A percentile compares a stretch with the other conserved stretches of the same genome.
These are phyloP conservation scores for Trinorchestia longiramus DNA, from an alignment of 1,140 invertebrate genomes.

Conservation along the genomic window DNA sequence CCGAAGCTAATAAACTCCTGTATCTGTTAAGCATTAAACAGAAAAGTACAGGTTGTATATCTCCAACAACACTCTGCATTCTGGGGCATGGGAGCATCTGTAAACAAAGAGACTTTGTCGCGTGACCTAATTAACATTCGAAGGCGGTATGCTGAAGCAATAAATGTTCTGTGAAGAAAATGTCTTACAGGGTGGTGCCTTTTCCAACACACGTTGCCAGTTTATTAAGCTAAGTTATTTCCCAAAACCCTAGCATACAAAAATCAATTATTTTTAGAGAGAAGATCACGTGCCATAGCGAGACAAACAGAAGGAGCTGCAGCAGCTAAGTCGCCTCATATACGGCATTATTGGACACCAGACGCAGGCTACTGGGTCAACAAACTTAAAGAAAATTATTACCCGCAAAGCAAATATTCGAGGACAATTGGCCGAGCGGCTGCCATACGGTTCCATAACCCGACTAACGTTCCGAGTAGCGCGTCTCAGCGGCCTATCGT, in stretches of 20 bases:
- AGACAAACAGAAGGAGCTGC: background rate
- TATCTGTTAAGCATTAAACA: background rate
- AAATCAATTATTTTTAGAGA: background rate
- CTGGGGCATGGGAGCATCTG: background rate
- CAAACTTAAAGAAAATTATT: constrained; percentile 29
- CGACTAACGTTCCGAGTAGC: background rate
- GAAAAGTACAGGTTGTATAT: background rate
- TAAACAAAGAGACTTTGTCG: background rate
- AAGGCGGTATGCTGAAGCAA: background rate
- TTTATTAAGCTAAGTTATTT: background rate
- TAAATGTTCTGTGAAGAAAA: background rate
- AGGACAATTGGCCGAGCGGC: constrained; percentile 33
- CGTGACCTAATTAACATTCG: background rate
- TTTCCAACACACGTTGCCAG: background rate
- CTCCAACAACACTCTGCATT: background rate
- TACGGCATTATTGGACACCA: background rate
- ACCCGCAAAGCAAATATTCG: constrained; percentile 40
- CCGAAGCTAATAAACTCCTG: background rate
- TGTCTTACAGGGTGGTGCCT: background rate
- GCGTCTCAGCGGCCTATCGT: background rate
- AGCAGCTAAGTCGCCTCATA: background rate
- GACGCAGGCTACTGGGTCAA: background rate
- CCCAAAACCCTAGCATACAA: background rate
- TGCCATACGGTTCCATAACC: constrained; percentile 2
- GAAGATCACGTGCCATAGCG: background rate